phyloP scores from a whole-genome alignment of 2,888 invertebrate genomes.

The Drosophila infuscata region DNA sequence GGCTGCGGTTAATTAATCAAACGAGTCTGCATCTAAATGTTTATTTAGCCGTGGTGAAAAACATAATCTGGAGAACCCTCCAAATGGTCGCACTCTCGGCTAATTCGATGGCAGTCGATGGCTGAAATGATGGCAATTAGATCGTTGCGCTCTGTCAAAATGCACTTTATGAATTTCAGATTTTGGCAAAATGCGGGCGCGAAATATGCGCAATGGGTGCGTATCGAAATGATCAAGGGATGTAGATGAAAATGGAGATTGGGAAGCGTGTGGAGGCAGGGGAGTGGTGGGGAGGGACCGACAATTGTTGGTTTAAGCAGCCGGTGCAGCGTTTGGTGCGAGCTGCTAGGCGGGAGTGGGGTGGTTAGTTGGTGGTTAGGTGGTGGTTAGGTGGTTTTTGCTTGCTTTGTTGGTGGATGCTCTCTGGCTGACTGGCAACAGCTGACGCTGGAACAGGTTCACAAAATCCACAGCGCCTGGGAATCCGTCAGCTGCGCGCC shows the following conservation, averaged over 20 bases:
- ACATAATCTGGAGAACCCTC: conserved; percentile 61
- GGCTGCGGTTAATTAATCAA: conserved; percentile 66
- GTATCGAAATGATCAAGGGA: conserved; percentile 55
- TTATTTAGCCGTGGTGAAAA: conserved; percentile 62
- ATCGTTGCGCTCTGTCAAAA: conserved; percentile 69
- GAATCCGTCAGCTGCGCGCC: conserved; percentile 76
- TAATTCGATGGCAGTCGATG: conserved; percentile 30
- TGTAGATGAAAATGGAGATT: conserved; percentile 5
- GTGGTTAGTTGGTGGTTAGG: conserved; percentile 57
- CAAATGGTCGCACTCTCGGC: conserved; percentile 33
- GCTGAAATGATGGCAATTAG: conserved; percentile 71
- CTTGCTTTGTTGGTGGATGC: conserved; percentile 62
- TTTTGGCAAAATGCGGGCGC: conserved; percentile 64
- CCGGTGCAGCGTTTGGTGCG: conserved; percentile 68
- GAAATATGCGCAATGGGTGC: conserved; percentile 82
- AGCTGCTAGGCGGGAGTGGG: conserved; percentile 29
- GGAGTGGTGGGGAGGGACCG: conserved; percentile 65
- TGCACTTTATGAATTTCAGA: conserved; percentile 66
- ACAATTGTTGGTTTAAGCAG: conserved; percentile 82
- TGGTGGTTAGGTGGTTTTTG: conserved; percentile 60
- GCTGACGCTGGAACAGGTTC: conserved; percentile 74
- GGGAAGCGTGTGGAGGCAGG: neutral
- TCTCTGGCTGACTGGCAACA: conserved; percentile 51
- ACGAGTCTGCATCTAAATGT: conserved; percentile 51
- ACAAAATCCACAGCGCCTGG: conserved; percentile 71